phyloP scores from a whole-genome alignment of 2,113 vertebrate genomes.

The Australoheros scitulus region DNA sequence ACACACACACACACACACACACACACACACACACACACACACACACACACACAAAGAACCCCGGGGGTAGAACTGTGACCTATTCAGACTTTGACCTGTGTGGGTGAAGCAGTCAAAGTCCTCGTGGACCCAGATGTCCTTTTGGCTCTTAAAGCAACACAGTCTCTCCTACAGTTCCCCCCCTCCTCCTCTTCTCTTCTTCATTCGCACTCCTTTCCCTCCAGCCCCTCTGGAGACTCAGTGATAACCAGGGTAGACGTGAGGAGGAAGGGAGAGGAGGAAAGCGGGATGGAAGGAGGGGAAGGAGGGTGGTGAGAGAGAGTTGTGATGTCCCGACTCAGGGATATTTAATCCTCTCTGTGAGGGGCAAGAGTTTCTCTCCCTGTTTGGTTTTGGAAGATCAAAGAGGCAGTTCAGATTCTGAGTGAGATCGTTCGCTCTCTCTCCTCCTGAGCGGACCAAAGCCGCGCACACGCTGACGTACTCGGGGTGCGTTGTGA shows the following conservation, averaged over 20 bases:
- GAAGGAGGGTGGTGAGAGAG: slow-evolving; percentile 57
- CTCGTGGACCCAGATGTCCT: slow-evolving; percentile 60
- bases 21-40: too few relatives aligned
- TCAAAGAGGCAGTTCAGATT: slow-evolving; percentile 79
- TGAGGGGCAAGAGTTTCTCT: slow-evolving; percentile 74
- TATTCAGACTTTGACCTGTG: slow-evolving; percentile 61
- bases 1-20: too few relatives aligned
- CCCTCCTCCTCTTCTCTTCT: slow-evolving; percentile 28
- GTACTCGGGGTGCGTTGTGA: slow-evolving; percentile 25
- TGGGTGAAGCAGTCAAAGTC: slow-evolving; percentile 67
- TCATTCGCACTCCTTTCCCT: slow-evolving; percentile 55
- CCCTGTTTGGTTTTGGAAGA: slow-evolving; percentile 77
- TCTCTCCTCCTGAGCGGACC: slow-evolving; percentile 60
- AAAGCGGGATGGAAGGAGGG: slow-evolving; percentile 68
- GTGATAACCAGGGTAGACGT: slow-evolving; percentile 73
- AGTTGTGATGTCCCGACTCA: slow-evolving; percentile 82
- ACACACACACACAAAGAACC: slow-evolving; percentile 26
- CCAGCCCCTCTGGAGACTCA: slow-evolving; percentile 70
- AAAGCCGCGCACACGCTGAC: slow-evolving; percentile 9
- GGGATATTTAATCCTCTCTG: slow-evolving; percentile 82
- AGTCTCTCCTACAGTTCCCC: slow-evolving; percentile 13
- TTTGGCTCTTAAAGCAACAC: slow-evolving; percentile 39
- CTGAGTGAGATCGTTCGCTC: slow-evolving; percentile 65
- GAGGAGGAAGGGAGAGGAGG: slow-evolving; percentile 74
- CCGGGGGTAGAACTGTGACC: slow-evolving; percentile 35